Conservation (phyloP, 2,888 invertebrate species). For the Diloba caeruleocephala region DNA sequence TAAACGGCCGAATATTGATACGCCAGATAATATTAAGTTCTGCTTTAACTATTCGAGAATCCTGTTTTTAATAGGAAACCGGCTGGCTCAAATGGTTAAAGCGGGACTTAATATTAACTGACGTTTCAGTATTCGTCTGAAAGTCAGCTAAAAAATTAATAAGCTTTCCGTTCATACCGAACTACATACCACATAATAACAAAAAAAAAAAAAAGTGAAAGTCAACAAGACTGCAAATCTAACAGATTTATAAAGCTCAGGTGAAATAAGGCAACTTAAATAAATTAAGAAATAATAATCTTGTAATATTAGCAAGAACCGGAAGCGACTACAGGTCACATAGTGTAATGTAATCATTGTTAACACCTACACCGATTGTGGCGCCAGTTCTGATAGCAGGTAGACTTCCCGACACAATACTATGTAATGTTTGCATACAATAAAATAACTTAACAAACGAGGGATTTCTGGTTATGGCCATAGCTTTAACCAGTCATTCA, state of each 20-base stretch:
- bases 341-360: conserved; percentile 40
- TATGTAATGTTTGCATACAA: conserved; percentile 66
- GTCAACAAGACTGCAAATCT: too few species aligned
- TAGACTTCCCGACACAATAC: conserved; percentile 55
- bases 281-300: conserved; percentile 10
- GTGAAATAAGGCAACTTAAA: conserved; percentile 1
- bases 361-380: conserved; percentile 50
- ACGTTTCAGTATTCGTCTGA: too few species aligned
- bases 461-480: conserved; percentile 58
- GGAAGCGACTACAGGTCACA: conserved; percentile 30
- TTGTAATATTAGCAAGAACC: conserved; percentile 5
- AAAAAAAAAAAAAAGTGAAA: too few species aligned
- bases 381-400: conserved; percentile 66
- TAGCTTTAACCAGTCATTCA: conserved; percentile 65
- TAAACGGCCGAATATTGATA: too few species aligned
- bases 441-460: conserved; percentile 71
- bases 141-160: too few species aligned
- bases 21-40: too few species aligned
- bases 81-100: too few species aligned
- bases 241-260: neutral
- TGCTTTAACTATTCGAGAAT: too few species aligned
- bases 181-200: too few species aligned
- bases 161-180: too few species aligned
- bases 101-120: too few species aligned
- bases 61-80: too few species aligned